A percentile compares a stretch with the other conserved stretches of the same genome.
Evolutionary conservation across 30 jellyfish, hydroid and myxozoan genomes (phyloP).

Genomic region (Rhopilema esculentum): DNA sequence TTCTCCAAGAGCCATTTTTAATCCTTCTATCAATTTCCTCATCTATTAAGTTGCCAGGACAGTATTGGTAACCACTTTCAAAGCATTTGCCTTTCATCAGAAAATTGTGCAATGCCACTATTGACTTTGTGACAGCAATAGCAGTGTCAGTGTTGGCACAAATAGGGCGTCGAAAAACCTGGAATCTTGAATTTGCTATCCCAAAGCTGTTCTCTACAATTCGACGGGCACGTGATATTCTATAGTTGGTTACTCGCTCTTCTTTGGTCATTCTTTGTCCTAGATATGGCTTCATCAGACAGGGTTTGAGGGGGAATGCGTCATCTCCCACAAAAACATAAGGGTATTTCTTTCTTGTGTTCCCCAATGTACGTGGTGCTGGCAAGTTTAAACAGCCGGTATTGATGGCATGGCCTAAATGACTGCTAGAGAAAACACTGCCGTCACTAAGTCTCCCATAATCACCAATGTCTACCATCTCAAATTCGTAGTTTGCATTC

Average conservation of each 20-base stretch:
- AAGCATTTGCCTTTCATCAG: constrained; percentile 24
- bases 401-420: constrained; percentile 56
- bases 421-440: constrained; percentile 30
- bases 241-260: constrained; percentile 40
- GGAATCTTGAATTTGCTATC: constrained; percentile 52
- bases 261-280: neutral
- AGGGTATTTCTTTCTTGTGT: constrained; percentile 20
- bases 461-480: constrained; percentile 64
- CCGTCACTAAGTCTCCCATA: constrained; percentile 69
- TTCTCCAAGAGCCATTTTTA: constrained; percentile 33
- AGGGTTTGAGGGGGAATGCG: constrained; percentile 50
- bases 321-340: constrained; percentile 73
- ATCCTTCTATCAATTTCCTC: constrained; percentile 1
- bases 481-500: constrained; percentile 54
- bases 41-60: neutral
- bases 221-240: constrained; percentile 69
- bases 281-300: constrained; percentile 75
- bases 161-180: constrained; percentile 59
- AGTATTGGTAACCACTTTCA: neutral
- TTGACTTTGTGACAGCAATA: constrained; percentile 42
- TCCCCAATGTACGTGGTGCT: constrained; percentile 11
- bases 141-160: constrained; percentile 32
- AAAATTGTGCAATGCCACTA: constrained; percentile 55
- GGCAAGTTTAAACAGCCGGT: constrained; percentile 25
- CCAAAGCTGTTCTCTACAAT: constrained; percentile 71